A percentile compares a stretch with the other conserved stretches of the same genome.
Conservation (phyloP, 2,113 vertebrate species). For the Canis aureus region DNA sequence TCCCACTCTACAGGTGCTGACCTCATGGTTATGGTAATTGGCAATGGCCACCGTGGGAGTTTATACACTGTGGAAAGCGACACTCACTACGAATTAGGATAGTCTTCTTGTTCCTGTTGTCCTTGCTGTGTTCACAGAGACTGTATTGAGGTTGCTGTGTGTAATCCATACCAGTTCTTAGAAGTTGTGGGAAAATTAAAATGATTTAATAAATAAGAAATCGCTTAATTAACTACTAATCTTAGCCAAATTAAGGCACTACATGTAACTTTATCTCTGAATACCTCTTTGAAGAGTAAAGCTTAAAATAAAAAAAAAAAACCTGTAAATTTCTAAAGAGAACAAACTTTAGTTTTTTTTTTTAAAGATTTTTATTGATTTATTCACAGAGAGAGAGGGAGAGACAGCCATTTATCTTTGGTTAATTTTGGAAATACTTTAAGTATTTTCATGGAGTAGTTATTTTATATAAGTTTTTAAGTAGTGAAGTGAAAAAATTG, state of each 20-base stretch:
- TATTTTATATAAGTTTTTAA: constrained; percentile 22
- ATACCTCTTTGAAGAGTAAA: background rate
- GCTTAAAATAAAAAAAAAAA: background rate
- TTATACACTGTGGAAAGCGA: background rate
- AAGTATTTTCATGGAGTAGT: background rate
- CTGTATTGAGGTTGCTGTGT: background rate
- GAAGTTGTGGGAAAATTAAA: background rate
- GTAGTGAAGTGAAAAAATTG: background rate
- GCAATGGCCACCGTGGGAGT: background rate
- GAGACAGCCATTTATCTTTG: background rate
- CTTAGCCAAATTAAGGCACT: background rate
- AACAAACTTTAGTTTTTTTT: background rate
- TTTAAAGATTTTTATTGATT: too few species aligned
- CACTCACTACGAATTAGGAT: background rate
- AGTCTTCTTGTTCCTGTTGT: background rate
- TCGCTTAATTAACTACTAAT: background rate
- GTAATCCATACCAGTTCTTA: background rate
- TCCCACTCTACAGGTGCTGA: background rate
- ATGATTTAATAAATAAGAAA: background rate
- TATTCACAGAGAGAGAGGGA: too few species aligned
- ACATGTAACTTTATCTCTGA: background rate
- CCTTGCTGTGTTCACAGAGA: background rate
- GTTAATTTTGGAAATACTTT: constrained; percentile 23
- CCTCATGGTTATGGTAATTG: background rate
- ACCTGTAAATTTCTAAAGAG: background rate